A percentile compares a stretch with the other conserved stretches of the same genome.
phyloP scores from a whole-genome alignment of 2,797 vertebrate species.

The Rhodeus uyekii region DNA sequence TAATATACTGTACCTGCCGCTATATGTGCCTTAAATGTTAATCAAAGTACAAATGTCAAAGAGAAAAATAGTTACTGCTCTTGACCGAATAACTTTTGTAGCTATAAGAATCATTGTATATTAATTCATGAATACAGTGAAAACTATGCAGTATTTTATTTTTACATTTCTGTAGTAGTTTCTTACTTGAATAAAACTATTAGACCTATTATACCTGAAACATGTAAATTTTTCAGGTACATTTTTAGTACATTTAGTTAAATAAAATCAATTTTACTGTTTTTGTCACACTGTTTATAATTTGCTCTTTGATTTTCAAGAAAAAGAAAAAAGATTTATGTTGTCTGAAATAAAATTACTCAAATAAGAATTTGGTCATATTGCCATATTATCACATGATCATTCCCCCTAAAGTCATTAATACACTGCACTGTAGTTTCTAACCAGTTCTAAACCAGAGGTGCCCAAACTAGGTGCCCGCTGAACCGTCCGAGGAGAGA shows the following conservation, averaged over 20 bases:
- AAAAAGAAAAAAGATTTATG: background rate
- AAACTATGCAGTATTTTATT: background rate
- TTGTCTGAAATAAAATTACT: background rate
- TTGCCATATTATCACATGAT: background rate
- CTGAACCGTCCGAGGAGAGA: too few relatives aligned
- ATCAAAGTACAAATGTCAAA: background rate
- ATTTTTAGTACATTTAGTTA: too few relatives aligned
- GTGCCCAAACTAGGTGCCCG: too few relatives aligned
- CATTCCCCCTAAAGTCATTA: background rate
- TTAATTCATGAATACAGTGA: background rate
- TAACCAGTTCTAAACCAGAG: background rate
- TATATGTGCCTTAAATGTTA: background rate
- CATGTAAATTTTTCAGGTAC: too few relatives aligned
- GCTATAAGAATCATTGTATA: background rate
- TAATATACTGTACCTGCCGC: background rate
- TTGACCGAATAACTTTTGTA: background rate
- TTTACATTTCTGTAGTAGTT: background rate
- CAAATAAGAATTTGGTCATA: background rate
- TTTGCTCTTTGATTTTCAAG: background rate
- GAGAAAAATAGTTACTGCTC: background rate
- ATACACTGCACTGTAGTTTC: background rate
- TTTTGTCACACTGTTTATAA: background rate
- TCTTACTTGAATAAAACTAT: background rate
- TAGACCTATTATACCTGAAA: too few relatives aligned
- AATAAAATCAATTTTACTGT: too few relatives aligned